Base-by-base conservation (phyloP, 2,888 invertebrate genomes). In the Archips xylosteana region DNA sequence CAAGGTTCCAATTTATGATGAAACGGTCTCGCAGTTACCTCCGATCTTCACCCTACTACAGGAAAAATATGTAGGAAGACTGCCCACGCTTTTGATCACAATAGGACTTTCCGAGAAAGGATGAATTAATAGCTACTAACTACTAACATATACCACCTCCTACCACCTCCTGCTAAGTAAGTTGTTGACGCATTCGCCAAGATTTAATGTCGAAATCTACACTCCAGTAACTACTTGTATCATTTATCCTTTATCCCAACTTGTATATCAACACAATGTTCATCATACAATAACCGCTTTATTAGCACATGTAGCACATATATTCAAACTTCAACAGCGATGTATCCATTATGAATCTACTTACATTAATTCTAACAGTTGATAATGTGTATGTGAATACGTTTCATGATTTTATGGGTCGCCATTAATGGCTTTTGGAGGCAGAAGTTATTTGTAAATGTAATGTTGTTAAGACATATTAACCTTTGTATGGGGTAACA, bases 341-440 rank as follows among this genome's bases (percentile, higher is more conserved):
- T 71, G 59, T 15, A 71, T 36, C 6, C 12, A 34, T 36, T 8
- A 15, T 62, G 8, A 42, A 60, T 54, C 6, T 34, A 54, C 39
- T 39, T 67, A 10, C 15, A 23, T n/a, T 67, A 47, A 42, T 63
- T 57, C 12, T 5, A 2, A 34, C 34, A 39, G 32, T 32, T 62
- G 51, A 32, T 10, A 10, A 39, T 9, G 10, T 15, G 13, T 57
- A 15, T 57, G 61, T 45, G 60, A 45, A 42, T 64, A 65, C 49
- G 42, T 15, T 65, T 34, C 60, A 74, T 65, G 60, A 65, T 74
- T 74, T 74, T 74, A 74, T 74, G 59, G 54, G 34, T 61, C 39
- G 12, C 69, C 60, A 61, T 69, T 70, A 74, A 74, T 60, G 34
- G 69, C 49, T 64, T 69, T 57, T 42, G 59, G 42, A 51, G 45